Conservation (phyloP, 2,888 invertebrate species). For the Corbicula japonica region DNA sequence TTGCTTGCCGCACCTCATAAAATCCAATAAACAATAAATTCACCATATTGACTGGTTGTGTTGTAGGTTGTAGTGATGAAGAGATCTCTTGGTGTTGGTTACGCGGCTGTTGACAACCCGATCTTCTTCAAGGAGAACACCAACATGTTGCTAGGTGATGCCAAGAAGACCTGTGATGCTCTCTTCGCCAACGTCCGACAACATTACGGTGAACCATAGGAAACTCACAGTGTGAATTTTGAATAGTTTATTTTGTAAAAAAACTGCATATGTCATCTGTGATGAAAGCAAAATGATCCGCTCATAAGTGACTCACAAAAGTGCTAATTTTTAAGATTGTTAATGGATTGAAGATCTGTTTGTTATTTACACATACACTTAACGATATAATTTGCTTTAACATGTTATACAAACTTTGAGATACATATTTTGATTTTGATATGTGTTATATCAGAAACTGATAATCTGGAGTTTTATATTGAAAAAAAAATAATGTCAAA, state of each 20-base stretch:
- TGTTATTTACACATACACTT: too few relatives aligned
- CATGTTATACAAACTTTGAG: too few relatives aligned
- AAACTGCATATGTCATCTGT: neutral
- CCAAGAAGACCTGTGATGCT: constrained; percentile 96
- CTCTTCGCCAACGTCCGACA: constrained; percentile 90
- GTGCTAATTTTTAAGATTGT: neutral
- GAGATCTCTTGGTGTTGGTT: constrained; percentile 94
- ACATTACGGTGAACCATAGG: constrained; percentile 62
- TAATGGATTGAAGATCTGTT: too few relatives aligned
- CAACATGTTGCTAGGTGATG: constrained; percentile 94
- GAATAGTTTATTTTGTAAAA: neutral
- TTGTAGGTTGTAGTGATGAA: constrained; percentile 95
- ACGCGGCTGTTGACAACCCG: constrained; percentile 97
- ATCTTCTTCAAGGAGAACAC: constrained; percentile 96
- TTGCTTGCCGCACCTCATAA: too few relatives aligned
- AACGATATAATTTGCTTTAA: too few relatives aligned
- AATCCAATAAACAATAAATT: too few relatives aligned
- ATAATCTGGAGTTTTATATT: too few relatives aligned
- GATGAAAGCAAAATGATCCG: neutral
- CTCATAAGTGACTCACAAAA: neutral
- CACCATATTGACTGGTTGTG: neutral
- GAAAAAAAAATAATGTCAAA: too few relatives aligned
- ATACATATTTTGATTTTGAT: too few relatives aligned
- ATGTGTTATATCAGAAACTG: too few relatives aligned
- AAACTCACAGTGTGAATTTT: neutral